phyloP scores from a whole-genome alignment of 2,888 invertebrate genomes.

The Diabrotica balteata region DNA sequence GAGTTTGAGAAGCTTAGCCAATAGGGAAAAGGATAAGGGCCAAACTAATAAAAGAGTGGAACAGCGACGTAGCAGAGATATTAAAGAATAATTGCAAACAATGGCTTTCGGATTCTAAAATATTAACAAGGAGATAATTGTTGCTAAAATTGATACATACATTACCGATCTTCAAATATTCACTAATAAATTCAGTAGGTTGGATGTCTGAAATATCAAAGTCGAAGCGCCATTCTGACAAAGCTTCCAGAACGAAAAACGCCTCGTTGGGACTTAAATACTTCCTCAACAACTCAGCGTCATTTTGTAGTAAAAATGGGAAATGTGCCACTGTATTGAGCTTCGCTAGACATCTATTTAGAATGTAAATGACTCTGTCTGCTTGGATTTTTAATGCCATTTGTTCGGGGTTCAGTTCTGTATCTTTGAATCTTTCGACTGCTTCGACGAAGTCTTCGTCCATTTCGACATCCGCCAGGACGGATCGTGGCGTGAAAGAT shows the following conservation, averaged over 20 bases:
- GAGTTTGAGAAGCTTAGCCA: no score
- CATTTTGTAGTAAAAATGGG: slow-evolving; percentile 39
- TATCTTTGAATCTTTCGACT: slow-evolving; percentile 31
- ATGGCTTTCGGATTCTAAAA: no score
- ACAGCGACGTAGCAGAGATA: no score
- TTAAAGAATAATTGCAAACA: no score
- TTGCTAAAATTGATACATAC: slow-evolving; percentile 14
- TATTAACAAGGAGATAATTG: no score
- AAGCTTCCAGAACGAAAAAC: slow-evolving; percentile 34
- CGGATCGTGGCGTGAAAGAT: slow-evolving; percentile 15
- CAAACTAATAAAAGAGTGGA: no score
- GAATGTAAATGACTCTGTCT: slow-evolving; percentile 60
- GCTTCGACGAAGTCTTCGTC: slow-evolving; percentile 30
- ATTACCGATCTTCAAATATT: slow-evolving; percentile 15
- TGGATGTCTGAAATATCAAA: slow-evolving; percentile 3
- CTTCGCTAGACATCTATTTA: slow-evolving; percentile 31
- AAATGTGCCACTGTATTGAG: slow-evolving; percentile 35
- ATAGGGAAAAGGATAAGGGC: no score
- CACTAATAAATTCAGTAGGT: slow-evolving; percentile 4
- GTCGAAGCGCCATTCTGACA: slow-evolving; percentile 28
- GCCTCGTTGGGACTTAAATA: slow-evolving; percentile 36
- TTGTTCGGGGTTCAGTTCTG: slow-evolving; percentile 40
- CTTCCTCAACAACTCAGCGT: slow-evolving; percentile 39
- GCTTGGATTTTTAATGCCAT: slow-evolving; percentile 66
- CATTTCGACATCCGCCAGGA: slow-evolving; percentile 25